Percentiles rank a stretch among this genome's conserved stretches.
Conservation (phyloP, 2,113 vertebrate genomes). For the Falcunculus frontatus region DNA sequence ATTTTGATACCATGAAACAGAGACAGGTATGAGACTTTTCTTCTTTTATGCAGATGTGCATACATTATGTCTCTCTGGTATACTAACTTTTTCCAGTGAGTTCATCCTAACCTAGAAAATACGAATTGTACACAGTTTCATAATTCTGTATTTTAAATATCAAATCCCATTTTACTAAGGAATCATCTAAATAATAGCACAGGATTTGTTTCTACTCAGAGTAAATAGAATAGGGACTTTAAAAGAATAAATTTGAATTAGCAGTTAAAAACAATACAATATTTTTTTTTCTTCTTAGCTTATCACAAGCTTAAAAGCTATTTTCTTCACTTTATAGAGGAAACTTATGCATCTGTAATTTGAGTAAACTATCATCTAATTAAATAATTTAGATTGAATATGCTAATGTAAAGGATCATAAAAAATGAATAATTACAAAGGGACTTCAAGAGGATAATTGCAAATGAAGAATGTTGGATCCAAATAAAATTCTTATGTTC, state of each 20-base stretch:
- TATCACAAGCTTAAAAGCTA: conserved; percentile 24
- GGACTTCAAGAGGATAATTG: conserved; percentile 69
- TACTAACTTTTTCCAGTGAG: not conserved
- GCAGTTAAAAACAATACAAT: not conserved
- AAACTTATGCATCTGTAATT: conserved; percentile 68
- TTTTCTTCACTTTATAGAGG: conserved; percentile 38
- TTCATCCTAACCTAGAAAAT: not conserved
- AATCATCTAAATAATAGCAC: not conserved
- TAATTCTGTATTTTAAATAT: not conserved
- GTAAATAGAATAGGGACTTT: not conserved
- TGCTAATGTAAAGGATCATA: conserved; percentile 59
- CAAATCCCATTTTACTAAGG: not conserved
- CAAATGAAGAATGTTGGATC: conserved; percentile 56
- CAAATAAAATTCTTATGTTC: conserved; percentile 56
- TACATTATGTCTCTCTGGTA: not conserved
- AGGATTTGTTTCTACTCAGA: not conserved
- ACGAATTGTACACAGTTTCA: not conserved
- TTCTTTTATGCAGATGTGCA: not conserved
- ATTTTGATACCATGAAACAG: not conserved
- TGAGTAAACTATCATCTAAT: conserved; percentile 66
- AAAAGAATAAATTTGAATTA: conserved; percentile 6
- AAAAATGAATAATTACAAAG: conserved; percentile 66
- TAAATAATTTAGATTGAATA: conserved; percentile 72
- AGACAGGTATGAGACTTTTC: not conserved
- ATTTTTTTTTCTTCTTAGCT: not conserved